Percentiles rank a stretch among this genome's conserved stretches.
phyloP scores from a whole-genome alignment of 1,140 invertebrate species.

The Melanaphis sacchari region DNA sequence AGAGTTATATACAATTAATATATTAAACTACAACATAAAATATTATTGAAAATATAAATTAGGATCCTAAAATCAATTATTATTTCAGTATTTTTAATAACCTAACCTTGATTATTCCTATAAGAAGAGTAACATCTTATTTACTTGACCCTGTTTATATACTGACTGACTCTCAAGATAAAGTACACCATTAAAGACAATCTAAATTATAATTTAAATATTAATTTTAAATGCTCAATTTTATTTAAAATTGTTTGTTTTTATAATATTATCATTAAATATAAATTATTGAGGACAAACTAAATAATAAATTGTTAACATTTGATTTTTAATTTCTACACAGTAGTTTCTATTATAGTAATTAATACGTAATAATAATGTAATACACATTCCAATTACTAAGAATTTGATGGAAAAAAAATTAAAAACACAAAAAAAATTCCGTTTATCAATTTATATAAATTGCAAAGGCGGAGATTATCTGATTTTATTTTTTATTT shows the following conservation, averaged over 20 bases:
- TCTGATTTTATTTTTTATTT: too few species aligned
- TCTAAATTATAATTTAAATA: neutral
- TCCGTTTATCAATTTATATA: too few species aligned
- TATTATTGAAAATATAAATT: neutral
- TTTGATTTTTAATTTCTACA: neutral
- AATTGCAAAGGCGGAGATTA: too few species aligned
- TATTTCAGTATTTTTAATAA: neutral
- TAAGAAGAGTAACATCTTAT: neutral
- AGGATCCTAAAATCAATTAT: neutral
- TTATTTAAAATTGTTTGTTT: constrained; percentile 7
- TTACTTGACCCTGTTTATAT: neutral
- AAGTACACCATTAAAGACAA: neutral
- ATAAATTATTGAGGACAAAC: neutral
- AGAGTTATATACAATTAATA: neutral
- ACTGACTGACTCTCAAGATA: neutral
- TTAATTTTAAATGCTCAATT: neutral
- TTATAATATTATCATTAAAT: neutral
- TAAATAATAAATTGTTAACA: neutral
- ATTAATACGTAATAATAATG: neutral
- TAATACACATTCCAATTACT: neutral
- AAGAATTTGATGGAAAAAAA: too few species aligned
- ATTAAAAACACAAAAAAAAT: too few species aligned
- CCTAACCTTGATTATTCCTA: neutral
- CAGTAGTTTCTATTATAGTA: neutral
- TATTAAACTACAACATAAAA: neutral